Conservation (phyloP, 2,797 vertebrate genomes). For the Fundulus diaphanus region DNA sequence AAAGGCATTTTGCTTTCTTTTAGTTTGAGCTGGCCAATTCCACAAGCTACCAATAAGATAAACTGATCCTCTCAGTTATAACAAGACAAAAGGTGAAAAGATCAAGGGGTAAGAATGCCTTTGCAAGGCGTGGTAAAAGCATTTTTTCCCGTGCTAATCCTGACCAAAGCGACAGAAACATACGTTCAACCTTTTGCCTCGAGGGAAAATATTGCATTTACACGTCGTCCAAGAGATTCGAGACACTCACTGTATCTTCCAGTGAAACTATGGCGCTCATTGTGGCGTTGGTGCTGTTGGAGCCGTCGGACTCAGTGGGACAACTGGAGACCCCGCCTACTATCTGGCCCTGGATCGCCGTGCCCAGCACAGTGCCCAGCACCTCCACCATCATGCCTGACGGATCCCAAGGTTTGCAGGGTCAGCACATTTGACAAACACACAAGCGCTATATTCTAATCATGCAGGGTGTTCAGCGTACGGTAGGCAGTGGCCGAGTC, state of each 20-base stretch:
- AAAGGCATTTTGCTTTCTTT: not conserved
- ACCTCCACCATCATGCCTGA: slow-evolving; percentile 96
- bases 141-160: no score
- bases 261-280: slow-evolving; percentile 74
- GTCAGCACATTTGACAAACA: slow-evolving; percentile 1
- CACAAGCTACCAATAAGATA: not conserved
- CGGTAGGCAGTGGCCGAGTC: slow-evolving; percentile 96
- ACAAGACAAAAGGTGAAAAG: not conserved
- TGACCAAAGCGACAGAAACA: not conserved
- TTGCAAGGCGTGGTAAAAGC: no score
- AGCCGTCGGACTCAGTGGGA: slow-evolving; percentile 35
- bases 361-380: slow-evolving; percentile 90
- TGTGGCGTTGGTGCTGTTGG: slow-evolving; percentile 35
- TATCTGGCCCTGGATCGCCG: slow-evolving; percentile 94
- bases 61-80: not conserved
- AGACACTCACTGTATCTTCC: slow-evolving; percentile 81
- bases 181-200: not conserved
- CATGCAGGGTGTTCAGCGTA: slow-evolving; percentile 68
- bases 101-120: no score
- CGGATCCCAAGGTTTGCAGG: slow-evolving; percentile 14
- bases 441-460: rapidly evolving
- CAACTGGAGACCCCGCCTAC: slow-evolving; percentile 82
- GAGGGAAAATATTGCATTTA: not conserved
- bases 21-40: not conserved
- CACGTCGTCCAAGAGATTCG: not conserved